Percentiles rank a stretch among this genome's conserved stretches.
Conservation (phyloP, 2,797 vertebrate species). For the Diglossa cyanea region DNA sequence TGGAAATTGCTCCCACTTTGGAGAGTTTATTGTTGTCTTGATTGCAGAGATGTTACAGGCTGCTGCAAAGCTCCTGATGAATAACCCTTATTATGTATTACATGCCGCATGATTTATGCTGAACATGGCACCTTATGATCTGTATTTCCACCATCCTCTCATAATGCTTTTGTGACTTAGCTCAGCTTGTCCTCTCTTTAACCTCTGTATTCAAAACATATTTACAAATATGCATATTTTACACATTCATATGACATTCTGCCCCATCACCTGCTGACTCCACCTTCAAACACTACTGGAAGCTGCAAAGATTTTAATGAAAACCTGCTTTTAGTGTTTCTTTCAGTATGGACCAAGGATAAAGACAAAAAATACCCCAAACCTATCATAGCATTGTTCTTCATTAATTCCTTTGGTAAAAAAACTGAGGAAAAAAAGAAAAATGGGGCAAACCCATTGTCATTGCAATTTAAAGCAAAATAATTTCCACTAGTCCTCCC, state of each 20-base stretch:
- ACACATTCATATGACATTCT: background rate
- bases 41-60: slow-evolving; percentile 53
- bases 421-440: slow-evolving; percentile 2
- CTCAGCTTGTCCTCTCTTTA: slow-evolving; percentile 58
- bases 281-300: background rate
- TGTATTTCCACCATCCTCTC: background rate
- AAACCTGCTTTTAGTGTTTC: background rate
- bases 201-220: slow-evolving; percentile 57
- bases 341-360: background rate
- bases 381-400: background rate
- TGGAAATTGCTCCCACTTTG: slow-evolving; percentile 28
- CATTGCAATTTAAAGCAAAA: slow-evolving; percentile 9
- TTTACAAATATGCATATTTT: slow-evolving; percentile 61
- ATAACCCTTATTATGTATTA: slow-evolving; percentile 59
- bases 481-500: background rate
- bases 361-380: background rate
- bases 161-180: slow-evolving; percentile 30
- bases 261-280: background rate
- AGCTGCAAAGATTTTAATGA: background rate
- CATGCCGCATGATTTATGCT: slow-evolving; percentile 28
- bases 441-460: background rate
- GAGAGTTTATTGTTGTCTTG: slow-evolving; percentile 50
- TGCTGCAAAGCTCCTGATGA: background rate
- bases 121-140: slow-evolving; percentile 63
- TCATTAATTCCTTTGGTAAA: background rate